phyloP scores from a whole-genome alignment of 2,113 vertebrate genomes.

The Hemichromis elongatus region DNA sequence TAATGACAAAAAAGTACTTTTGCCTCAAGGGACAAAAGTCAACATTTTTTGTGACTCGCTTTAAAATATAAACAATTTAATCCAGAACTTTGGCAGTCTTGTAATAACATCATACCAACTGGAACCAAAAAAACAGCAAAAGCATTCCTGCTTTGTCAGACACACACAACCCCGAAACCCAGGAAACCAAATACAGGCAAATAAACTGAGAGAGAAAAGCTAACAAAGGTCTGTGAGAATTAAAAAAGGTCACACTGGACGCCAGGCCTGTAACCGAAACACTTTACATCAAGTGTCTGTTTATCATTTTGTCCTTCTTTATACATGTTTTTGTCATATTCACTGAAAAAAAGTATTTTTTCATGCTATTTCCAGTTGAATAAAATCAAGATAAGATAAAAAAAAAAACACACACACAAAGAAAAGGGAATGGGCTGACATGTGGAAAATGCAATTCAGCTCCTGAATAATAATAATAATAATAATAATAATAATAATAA shows the following conservation, averaged over 20 bases:
- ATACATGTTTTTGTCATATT: not conserved
- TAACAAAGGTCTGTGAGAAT: constrained; percentile 8
- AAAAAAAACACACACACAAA: not conserved
- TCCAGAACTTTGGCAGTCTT: constrained; percentile 50
- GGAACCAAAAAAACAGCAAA: not conserved
- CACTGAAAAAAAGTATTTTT: not conserved
- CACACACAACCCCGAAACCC: constrained; percentile 36
- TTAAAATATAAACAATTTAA: constrained; percentile 31
- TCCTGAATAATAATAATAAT: too few relatives aligned
- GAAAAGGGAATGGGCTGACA: not conserved
- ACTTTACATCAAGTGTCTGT: not conserved
- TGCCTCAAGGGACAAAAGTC: not conserved
- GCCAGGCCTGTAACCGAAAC: not conserved
- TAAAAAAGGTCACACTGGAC: not conserved
- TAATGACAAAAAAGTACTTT: not conserved
- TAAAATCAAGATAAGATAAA: not conserved
- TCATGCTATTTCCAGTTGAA: fast-evolving
- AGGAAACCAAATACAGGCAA: constrained; percentile 63
- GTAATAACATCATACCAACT: constrained; percentile 30
- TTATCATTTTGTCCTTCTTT: not conserved
- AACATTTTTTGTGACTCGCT: not conserved
- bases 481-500: too few relatives aligned
- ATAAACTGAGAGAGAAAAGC: constrained; percentile 27
- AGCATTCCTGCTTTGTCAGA: not conserved
- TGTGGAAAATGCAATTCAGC: not conserved